Percentiles rank a stretch among this genome's conserved stretches.
These are phyloP conservation scores for Pygoscelis antarcticus DNA, from an alignment of 2,113 vertebrate genomes.

Conservation along the genomic window DNA sequence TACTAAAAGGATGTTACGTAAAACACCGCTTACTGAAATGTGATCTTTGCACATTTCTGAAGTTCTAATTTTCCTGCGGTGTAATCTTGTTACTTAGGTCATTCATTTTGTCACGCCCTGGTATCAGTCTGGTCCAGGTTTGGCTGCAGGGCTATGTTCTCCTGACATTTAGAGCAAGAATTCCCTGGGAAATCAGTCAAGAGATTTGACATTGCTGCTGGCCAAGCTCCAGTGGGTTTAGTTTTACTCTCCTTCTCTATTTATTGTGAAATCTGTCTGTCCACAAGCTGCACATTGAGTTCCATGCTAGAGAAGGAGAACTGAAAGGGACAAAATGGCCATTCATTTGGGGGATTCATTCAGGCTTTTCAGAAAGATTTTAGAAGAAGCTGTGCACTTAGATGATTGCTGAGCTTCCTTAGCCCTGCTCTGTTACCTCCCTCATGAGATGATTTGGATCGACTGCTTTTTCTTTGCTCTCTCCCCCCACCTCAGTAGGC, in stretches of 20 bases:
- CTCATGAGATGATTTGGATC: conserved; percentile 32
- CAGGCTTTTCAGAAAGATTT: conserved; percentile 65
- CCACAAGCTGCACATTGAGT: conserved; percentile 47
- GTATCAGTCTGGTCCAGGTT: conserved; percentile 48
- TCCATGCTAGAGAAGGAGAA: conserved; percentile 33
- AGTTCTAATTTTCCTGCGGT: conserved; percentile 12
- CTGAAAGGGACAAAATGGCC: conserved; percentile 53
- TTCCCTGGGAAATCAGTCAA: conserved; percentile 81
- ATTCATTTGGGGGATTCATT: conserved; percentile 58
- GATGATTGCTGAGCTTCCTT: conserved; percentile 64
- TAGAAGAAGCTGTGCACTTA: conserved; percentile 59
- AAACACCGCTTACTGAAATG: conserved; percentile 15
- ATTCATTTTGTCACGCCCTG: conserved; percentile 59
- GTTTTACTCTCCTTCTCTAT: conserved; percentile 67
- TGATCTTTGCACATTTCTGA: conserved; percentile 51
- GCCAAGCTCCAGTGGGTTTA: conserved; percentile 73
- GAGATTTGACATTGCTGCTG: conserved; percentile 75
- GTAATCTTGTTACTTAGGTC: conserved; percentile 45
- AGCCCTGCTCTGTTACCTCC: conserved; percentile 40
- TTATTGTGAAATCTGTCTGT: conserved; percentile 48
- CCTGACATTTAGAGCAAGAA: conserved; percentile 82
- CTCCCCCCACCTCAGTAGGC: not conserved
- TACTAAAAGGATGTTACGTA: conserved; percentile 22
- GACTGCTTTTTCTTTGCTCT: conserved; percentile 26
- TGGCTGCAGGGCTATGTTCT: conserved; percentile 62